phyloP scores from a whole-genome alignment of 2,888 invertebrate species.

The Orchesellides sinensis region DNA sequence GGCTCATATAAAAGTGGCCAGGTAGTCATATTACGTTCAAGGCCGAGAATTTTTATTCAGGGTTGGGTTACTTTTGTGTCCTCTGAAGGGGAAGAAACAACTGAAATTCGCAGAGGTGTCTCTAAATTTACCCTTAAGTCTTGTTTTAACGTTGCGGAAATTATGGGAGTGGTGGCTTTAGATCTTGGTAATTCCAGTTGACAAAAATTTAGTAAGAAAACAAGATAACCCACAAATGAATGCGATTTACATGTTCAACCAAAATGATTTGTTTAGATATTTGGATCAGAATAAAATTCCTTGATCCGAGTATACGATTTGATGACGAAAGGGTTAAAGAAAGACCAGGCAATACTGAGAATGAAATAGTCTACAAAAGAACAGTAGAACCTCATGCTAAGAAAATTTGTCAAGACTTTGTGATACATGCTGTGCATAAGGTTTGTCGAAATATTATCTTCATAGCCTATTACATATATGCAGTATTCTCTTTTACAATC shows the following conservation, averaged over 20 bases:
- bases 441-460: no score
- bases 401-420: constrained; percentile 7
- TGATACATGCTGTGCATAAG: background rate
- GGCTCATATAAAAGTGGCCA: constrained; percentile 56
- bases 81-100: background rate
- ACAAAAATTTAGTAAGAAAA: no score
- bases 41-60: constrained; percentile 31
- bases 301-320: constrained; percentile 20
- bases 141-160: constrained; percentile 23
- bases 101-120: background rate
- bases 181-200: no score
- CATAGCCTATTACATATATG: no score
- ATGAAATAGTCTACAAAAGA: constrained; percentile 12
- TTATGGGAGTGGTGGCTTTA: constrained; percentile 29
- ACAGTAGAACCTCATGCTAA: background rate
- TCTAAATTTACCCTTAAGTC: constrained; percentile 2
- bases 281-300: constrained; percentile 33
- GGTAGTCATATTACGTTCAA: constrained; percentile 49
- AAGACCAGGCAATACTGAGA: background rate
- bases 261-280: constrained; percentile 20
- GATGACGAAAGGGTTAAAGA: background rate
- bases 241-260: background rate
- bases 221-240: no score
- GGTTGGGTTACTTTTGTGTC: constrained; percentile 21
- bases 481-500: no score